Base-by-base conservation (phyloP, 2,888 invertebrate species). In the Plagodis pulveraria region DNA sequence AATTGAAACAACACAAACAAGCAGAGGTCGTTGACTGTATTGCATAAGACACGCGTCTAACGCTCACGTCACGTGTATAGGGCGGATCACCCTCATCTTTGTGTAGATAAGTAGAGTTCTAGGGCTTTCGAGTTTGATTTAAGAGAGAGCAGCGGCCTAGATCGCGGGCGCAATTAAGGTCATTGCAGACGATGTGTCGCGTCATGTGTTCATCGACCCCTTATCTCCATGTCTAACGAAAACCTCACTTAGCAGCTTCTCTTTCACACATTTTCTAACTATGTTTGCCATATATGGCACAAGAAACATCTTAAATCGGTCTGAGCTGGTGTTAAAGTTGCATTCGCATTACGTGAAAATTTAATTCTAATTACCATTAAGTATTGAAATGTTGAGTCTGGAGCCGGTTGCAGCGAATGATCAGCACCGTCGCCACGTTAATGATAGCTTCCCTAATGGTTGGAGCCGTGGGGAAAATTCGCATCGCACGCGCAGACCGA, bases 91-190 rank as follows among this genome's bases (percentile, higher is more conserved):
- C 83, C 76, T 61, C 71, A 68, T 73, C 78, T 76, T 75, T 66
- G 69, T 69, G 63, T 72, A 69, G 74, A 79, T 81, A 91, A 88
- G 90, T 91, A 76, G 90, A 87, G 86, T 81, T 92, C 84, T 89
- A 90, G 91, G 91, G 89, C 91, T 85, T 73, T 77, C 76, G 72
- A 89, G 90, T 83, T 92, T 91, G 89, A 88, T 89, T 91, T 91
- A 84, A 91, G 91, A 91, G 91, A 91, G 91, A 91, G 89, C 85
- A 89, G 83, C 73, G 86, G 72, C 91, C 87, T 80, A 87, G 87
- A 87, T 89, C 76, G 80, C 77, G 68, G 63, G 67, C 69, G 80
- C 81, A 86, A 91, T 92, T 91, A 91, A 83, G 91, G 91, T 85
- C 91, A 87, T 65, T 84, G 83, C 81, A 89, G 78, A 82, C 84